Evolutionary conservation across 2,888 invertebrate species (phyloP).

Genomic region (Koerneria pararmatus): DNA sequence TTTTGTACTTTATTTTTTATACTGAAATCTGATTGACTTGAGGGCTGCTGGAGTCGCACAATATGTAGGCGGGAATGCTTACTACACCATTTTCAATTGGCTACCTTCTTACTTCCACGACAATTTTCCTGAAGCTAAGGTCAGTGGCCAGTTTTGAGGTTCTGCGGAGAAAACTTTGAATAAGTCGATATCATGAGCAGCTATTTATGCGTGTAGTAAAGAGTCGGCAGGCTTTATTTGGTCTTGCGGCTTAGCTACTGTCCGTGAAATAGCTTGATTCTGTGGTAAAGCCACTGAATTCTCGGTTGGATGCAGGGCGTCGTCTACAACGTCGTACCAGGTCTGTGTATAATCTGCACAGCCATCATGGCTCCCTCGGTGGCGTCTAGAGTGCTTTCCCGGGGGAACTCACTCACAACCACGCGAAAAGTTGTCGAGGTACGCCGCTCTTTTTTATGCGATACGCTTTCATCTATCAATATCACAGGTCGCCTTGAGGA

Average conservation of each 20-base stretch:
- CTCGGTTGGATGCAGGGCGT: conserved; percentile 64
- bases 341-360: conserved; percentile 69
- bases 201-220: no score
- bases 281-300: neutral
- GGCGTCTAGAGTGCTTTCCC: conserved; percentile 67
- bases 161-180: neutral
- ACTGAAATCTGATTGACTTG: no score
- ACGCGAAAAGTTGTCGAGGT: conserved; percentile 64
- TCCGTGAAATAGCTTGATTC: no score
- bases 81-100: conserved; percentile 73
- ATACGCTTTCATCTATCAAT: no score
- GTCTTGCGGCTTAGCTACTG: no score
- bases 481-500: no score
- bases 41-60: conserved; percentile 73
- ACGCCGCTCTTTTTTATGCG: neutral
- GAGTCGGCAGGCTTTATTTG: no score
- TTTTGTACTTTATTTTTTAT: no score
- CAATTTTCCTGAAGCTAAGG: conserved; percentile 69
- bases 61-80: conserved; percentile 73
- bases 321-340: conserved; percentile 74
- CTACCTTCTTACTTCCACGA: conserved; percentile 74
- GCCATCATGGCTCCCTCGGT: conserved; percentile 69
- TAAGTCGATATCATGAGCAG: neutral
- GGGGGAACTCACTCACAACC: conserved; percentile 63
- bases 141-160: conserved; percentile 15